Base-by-base conservation (phyloP, 2,888 invertebrate species). In the Drosophila hamatofila region DNA sequence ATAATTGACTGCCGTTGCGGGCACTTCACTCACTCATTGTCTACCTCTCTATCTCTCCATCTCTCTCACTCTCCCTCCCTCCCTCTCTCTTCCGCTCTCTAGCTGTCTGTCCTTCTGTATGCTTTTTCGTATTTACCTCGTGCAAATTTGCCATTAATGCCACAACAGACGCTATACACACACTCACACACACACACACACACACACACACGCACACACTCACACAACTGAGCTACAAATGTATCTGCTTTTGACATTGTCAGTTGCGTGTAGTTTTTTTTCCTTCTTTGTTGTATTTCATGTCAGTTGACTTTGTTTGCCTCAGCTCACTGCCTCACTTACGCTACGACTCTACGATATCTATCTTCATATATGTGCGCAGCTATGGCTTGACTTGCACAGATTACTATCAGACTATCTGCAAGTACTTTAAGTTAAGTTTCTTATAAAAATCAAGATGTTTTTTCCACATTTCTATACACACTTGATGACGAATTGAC, bases 61-160 rank as follows among this genome's bases (percentile, higher is more conserved):
- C 33, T 8, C 14, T 14, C 3, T 27, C 46, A 39, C 30, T 9
- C 33, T 8, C 51, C n/a, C 33, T 3, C 49, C 2, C 33, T 33
- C 6, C 8, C 27, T 27, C 7, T 27, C 30, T 30, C 35, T 7
- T n/a, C 11, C 4, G 16, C 52, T 5, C n/a, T 41, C 46, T 48
- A 2, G 11, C 46, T 48, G 54, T 51, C 62, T 49, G 49, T 75
- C 60, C 51, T 41, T 66, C 46, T 64, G 64, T 69, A 54, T 63
- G 30, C 46, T 57, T 72, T 66, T 71, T 63, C 65, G 66, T 89
- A 89, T 86, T 87, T 90, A 73, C 82, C 81, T 76, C 75, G 89
- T 86, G 88, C 89, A 89, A 90, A 90, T 86, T 86, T 86, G 89
- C 90, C 79, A 86, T 86, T 86, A 86, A 79, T 79, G 79, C 75